Base-by-base conservation (phyloP, 2,797 vertebrate species). In the Gallinago stenura region DNA sequence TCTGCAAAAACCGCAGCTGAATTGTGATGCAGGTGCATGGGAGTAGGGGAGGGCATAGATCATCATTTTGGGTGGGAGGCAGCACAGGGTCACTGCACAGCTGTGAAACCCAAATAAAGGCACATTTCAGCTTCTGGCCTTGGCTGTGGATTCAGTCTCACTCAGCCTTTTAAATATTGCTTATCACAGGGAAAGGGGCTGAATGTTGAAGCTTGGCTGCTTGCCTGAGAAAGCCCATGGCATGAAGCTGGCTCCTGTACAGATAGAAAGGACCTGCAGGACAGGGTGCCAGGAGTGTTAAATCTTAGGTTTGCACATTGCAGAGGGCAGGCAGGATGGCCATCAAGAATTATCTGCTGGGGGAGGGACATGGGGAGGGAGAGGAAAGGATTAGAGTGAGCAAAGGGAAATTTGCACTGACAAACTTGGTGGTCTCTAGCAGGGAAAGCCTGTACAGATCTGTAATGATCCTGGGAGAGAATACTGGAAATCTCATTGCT, bases 91-190 rank as follows among this genome's bases (percentile, higher is more conserved):
- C 72, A 79, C 48, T 54, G 73, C 53, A 28, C 92, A 93, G 77
- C 70, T 91, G 79, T 85, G 82, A 80, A 91, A 95, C 53, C 33
- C 71, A 89, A 95, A 95, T 89, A 90, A 94, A 95, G 92, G 76
- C 76, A 81, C 39, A 0, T 82, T 96, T 96, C 82, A 93, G 53
- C 78, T 90, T 60, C 88, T 94, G 80, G 25, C 48, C 66, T 77
- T 88, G 78, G 80, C 88, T 90, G 56, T 53, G 24, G 66, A 91
- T 91, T 96, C 84, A 83, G 46, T 77, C 65, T 77, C 75, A 64
- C 46, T 87, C 71, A 76, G 84, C 43, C 80, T 91, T 90, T 93
- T 92, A 89, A 93, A 96, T 53, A 35, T 31, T 85, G 90, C 85
- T 91, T 93, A 77, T 96, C 75, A 30, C 1, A 4, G 75, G 71